Base-by-base conservation (phyloP, 2,888 invertebrate species). In the Drosophila prostipennis region DNA sequence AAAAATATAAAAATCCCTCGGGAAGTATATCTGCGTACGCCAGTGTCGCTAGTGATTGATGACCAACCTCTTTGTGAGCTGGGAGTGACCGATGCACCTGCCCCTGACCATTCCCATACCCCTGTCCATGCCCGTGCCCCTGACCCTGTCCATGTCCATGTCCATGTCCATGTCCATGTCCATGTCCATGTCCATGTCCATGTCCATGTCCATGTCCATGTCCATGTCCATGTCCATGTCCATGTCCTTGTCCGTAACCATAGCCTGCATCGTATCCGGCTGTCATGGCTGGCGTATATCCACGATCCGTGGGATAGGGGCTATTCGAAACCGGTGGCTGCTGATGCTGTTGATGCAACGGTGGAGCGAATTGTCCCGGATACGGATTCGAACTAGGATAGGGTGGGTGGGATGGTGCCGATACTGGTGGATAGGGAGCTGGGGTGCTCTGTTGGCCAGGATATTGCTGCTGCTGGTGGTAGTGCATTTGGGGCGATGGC, bases 21-120 rank as follows among this genome's bases (percentile, higher is more conserved):
- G 37, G 2, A n/a, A 6, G 2, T 2, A 37, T 13, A 6, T 4
- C n/a, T 37, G 37, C 37, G 37, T 13, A 37, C 37, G n/a, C 37
- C 37, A 37, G n/a, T 34, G 55, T 34, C 36, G 55, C 60, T 52
- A 58, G 49, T 5, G 52, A 59, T 63, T 61, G 64, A 73, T 80
- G 79, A 91, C 91, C 88, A 91, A 91, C 91, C 90, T 91, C 90
- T 87, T 80, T 90, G 56, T 78, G 82, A 72, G 78, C 79, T 78
- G 79, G 67, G 79, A 54, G 54, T 53, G 77, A 69, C 60, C 65
- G 75, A 71, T 81, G 75, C 76, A 43, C 59, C 36, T 63, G 72
- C 59, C 40, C 58, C 29, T 70, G 69, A 51, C 71, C 71, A 45
- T 70, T 51, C 39, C 45, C 63, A 23, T 63, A 48, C 45, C 55